Conservation (phyloP, 1,140 invertebrate species). For the Pomacea maculata region DNA sequence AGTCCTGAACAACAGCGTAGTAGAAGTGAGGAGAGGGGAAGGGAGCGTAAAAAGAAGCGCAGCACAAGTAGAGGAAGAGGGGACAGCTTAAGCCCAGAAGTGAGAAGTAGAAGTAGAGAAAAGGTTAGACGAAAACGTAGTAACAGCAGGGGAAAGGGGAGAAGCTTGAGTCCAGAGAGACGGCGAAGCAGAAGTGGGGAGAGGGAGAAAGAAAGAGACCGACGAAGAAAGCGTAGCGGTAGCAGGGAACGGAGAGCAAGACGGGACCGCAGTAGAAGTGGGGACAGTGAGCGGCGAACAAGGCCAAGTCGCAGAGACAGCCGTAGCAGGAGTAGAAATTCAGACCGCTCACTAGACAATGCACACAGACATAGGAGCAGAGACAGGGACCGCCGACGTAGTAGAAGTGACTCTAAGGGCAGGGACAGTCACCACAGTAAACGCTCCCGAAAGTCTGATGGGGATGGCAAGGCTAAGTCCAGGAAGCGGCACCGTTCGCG, state of each 20-base stretch:
- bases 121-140: constrained; percentile 5
- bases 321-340: constrained; percentile 6
- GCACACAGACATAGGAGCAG: not conserved
- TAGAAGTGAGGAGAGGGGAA: constrained; percentile 12
- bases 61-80: not conserved
- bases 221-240: constrained; percentile 7
- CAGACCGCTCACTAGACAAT: not conserved
- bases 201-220: constrained; percentile 3
- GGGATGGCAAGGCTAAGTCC: constrained; percentile 32
- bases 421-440: constrained; percentile 3
- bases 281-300: not conserved
- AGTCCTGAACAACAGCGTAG: constrained; percentile 15
- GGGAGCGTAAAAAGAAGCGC: not conserved
- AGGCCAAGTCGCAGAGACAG: not conserved
- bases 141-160: constrained; percentile 19
- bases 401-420: constrained; percentile 17
- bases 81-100: constrained; percentile 4
- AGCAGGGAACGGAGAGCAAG: not conserved
- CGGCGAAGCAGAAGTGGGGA: constrained; percentile 7
- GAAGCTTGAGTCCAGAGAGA: constrained; percentile 1
- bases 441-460: constrained; percentile 6
- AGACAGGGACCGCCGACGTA: constrained; percentile 6
- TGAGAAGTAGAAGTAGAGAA: constrained; percentile 6
- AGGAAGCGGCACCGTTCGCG: constrained; percentile 34
- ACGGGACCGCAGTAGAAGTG: constrained; percentile 2